Evolutionary conservation across 2,113 vertebrate species (phyloP).

Genomic region (Sapayoa aenigma): DNA sequence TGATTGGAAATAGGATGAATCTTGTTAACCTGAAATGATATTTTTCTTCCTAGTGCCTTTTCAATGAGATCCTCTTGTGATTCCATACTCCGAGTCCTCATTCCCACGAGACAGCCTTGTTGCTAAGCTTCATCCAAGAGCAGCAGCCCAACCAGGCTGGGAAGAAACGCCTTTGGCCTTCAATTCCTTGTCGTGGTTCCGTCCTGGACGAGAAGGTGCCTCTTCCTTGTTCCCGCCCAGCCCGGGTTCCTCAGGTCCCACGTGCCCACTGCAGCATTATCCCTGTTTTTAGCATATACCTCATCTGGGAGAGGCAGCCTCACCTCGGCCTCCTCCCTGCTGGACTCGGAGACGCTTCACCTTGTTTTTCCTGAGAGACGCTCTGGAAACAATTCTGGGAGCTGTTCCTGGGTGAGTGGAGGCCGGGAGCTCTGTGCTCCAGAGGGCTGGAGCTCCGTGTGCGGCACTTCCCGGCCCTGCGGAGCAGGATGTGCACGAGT

Average conservation of each 20-base stretch:
- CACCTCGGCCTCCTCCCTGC: neutral
- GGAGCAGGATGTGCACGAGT: rapidly evolving
- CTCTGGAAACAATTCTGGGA: neutral
- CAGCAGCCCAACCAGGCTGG: neutral
- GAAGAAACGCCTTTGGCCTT: neutral
- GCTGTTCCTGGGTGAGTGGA: neutral
- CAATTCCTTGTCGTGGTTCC: neutral
- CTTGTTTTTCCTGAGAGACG: neutral
- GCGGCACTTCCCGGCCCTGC: rapidly evolving
- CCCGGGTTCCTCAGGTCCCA: constrained; percentile 7
- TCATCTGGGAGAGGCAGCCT: neutral
- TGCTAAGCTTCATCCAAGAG: neutral
- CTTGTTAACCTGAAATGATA: neutral
- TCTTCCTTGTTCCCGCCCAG: neutral
- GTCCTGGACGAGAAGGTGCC: neutral
- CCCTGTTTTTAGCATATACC: constrained; percentile 35
- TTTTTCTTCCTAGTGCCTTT: constrained; percentile 61
- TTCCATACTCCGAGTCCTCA: neutral
- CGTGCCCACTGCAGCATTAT: neutral
- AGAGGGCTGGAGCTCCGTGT: neutral
- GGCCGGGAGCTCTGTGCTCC: neutral
- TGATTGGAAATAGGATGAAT: neutral
- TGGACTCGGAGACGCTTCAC: neutral
- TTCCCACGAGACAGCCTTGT: neutral
- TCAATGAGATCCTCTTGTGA: constrained; percentile 16